Evolutionary conservation across 2,797 vertebrate species (phyloP).

Genomic region (Sylvilagus floridanus): DNA sequence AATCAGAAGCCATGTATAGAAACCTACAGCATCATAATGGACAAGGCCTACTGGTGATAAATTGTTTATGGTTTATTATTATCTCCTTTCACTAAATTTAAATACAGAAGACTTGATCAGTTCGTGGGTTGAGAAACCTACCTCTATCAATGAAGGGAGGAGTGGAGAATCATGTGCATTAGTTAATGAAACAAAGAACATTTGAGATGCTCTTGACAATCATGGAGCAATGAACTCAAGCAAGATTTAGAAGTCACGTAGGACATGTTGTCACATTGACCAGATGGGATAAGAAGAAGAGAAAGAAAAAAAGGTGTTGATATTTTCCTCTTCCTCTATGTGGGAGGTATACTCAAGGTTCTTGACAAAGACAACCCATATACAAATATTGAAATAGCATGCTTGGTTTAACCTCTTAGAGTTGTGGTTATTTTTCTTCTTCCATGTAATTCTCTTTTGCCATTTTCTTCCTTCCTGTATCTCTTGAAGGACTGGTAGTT

Average conservation of each 20-base stretch:
- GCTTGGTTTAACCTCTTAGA: background rate
- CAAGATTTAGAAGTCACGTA: background rate
- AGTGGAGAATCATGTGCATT: background rate
- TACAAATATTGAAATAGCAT: background rate
- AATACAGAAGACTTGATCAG: background rate
- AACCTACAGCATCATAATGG: background rate
- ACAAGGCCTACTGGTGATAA: background rate
- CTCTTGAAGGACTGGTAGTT: background rate
- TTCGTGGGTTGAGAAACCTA: background rate
- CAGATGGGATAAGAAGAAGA: background rate
- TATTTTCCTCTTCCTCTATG: background rate
- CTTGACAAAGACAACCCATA: background rate
- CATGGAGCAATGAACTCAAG: background rate
- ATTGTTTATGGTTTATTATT: background rate
- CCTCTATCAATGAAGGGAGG: background rate
- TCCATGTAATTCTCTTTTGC: background rate
- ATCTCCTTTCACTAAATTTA: background rate
- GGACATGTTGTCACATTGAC: background rate
- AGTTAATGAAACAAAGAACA: background rate
- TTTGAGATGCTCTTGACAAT: background rate
- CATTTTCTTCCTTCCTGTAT: background rate
- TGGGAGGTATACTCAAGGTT: background rate
- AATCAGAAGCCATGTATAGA: fast-evolving
- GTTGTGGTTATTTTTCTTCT: background rate
- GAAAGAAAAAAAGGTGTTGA: background rate